Evolutionary conservation across 2,888 invertebrate species (phyloP).

Genomic region (Aphidoletes aphidimyza): DNA sequence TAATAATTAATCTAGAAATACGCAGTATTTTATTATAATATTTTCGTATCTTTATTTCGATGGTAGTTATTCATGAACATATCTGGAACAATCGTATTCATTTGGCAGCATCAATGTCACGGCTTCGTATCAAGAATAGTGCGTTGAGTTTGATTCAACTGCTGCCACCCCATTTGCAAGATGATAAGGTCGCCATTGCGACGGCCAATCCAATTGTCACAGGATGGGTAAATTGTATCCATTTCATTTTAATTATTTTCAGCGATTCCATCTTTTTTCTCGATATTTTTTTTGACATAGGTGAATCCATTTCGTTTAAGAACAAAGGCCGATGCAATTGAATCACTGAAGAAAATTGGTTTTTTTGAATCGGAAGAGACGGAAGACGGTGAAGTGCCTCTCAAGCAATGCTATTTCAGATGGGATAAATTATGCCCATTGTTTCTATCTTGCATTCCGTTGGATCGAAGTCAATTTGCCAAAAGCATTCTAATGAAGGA

Average conservation of each 20-base stretch:
- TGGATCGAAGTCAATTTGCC: conserved; percentile 69
- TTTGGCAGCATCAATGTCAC: conserved; percentile 80
- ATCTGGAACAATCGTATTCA: conserved; percentile 75
- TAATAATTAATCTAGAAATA: not conserved
- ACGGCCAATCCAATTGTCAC: conserved; percentile 71
- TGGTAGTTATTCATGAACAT: conserved; percentile 71
- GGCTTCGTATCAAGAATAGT: conserved; percentile 78
- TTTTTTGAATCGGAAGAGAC: conserved; percentile 59
- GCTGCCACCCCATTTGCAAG: conserved; percentile 77
- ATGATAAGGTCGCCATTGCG: conserved; percentile 74
- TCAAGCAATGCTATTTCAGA: conserved; percentile 62
- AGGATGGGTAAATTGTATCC: conserved; percentile 89
- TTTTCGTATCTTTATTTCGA: no score
- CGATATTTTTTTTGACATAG: no score
- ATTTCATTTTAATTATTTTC: conserved; percentile 54
- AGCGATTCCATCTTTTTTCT: not conserved
- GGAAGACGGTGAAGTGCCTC: conserved; percentile 57
- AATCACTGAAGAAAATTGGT: conserved; percentile 56
- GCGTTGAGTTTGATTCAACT: conserved; percentile 77
- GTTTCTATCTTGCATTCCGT: conserved; percentile 70
- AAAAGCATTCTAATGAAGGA: conserved; percentile 69
- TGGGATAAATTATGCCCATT: conserved; percentile 68
- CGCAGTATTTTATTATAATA: no score
- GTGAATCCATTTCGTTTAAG: no score
- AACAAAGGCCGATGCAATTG: conserved; percentile 58